Conservation (phyloP, 2,797 vertebrate genomes). For the Anableps anableps region DNA sequence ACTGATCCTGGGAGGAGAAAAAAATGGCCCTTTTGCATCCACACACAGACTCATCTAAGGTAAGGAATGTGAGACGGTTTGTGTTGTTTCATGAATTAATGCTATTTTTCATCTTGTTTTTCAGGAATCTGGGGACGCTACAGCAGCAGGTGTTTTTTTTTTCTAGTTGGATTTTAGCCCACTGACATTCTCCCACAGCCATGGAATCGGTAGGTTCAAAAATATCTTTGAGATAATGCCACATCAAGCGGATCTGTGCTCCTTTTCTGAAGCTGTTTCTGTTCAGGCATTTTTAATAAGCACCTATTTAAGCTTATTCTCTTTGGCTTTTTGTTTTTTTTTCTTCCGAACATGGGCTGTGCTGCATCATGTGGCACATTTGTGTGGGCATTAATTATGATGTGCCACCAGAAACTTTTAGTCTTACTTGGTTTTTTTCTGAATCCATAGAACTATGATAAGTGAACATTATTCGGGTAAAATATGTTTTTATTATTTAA, state of each 20-base stretch:
- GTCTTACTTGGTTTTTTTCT: background rate
- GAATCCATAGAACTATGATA: background rate
- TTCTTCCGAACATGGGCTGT: conserved; percentile 1
- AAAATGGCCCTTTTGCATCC: conserved; percentile 30
- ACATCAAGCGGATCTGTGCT: conserved; percentile 5
- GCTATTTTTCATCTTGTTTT: conserved; percentile 61
- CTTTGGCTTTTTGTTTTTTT: background rate
- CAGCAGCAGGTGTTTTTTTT: conserved; percentile 58
- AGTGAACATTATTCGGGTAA: background rate
- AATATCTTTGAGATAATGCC: conserved; percentile 21
- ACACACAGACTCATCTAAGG: conserved; percentile 4
- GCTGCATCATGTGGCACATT: conserved; percentile 2
- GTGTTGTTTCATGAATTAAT: conserved; percentile 62
- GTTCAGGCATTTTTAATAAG: conserved; percentile 9
- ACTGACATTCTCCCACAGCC: conserved; percentile 81
- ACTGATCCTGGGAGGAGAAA: conserved; percentile 29
- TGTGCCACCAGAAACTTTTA: background rate
- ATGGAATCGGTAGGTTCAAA: conserved; percentile 88
- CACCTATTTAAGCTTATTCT: background rate
- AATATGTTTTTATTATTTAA: background rate
- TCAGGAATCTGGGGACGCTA: conserved; percentile 79
- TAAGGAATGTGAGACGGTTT: conserved; percentile 59
- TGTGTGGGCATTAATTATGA: conserved; percentile 4
- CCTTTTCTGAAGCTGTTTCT: conserved; percentile 12
- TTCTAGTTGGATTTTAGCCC: conserved; percentile 81